phyloP scores from a whole-genome alignment of 2,113 vertebrate species.

The Odocoileus virginianus region DNA sequence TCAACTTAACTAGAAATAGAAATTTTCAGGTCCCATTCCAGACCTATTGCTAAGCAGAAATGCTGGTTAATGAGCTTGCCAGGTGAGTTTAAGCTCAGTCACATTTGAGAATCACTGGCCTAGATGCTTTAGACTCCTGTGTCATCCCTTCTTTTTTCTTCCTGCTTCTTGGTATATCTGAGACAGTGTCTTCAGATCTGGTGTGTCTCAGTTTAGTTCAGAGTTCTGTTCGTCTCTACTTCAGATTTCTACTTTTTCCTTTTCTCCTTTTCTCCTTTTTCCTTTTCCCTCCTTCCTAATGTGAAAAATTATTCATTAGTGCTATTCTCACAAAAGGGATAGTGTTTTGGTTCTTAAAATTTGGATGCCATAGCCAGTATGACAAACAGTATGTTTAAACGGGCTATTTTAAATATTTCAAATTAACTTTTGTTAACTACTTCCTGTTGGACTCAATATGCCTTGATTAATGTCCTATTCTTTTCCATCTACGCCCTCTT shows the following conservation, averaged over 20 bases:
- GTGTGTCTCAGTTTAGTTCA: not conserved
- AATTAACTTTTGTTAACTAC: not conserved
- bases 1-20: not conserved
- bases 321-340: not conserved
- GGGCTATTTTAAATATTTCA: not conserved
- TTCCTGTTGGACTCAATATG: not conserved
- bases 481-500: not conserved
- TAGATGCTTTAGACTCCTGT: not conserved
- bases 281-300: not conserved
- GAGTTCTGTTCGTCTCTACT: not conserved
- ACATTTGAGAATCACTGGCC: not conserved
- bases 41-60: not conserved
- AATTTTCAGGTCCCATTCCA: not conserved
- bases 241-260: not conserved
- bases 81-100: not conserved
- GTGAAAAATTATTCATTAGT: not conserved
- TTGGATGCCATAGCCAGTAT: not conserved
- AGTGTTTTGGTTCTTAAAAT: not conserved
- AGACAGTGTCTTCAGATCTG: not conserved
- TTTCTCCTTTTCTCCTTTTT: not conserved
- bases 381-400: not conserved
- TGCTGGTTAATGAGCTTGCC: not conserved
- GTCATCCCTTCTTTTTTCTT: not conserved
- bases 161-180: not conserved
- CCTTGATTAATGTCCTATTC: not conserved